Conservation (phyloP, 2,888 invertebrate species). For the Isoperla grammatica region DNA sequence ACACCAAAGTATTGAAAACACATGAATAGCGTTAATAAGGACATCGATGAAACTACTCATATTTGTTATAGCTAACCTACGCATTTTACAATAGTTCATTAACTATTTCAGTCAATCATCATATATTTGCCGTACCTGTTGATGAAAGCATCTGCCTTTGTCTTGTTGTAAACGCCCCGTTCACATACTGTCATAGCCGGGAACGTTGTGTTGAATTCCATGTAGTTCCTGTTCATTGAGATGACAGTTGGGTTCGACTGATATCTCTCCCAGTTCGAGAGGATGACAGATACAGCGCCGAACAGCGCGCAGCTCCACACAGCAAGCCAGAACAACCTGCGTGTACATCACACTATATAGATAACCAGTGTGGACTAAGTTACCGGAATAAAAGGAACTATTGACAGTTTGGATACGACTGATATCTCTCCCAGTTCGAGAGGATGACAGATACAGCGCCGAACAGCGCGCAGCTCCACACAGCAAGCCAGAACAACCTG, state of each 20-base stretch:
- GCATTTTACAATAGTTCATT: no score
- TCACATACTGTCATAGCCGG: constrained; percentile 6
- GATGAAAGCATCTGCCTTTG: neutral
- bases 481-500: constrained; percentile 9
- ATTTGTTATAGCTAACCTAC: no score
- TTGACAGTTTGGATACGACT: no score
- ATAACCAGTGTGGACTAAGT: no score
- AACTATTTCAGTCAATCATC: no score
- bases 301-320: neutral
- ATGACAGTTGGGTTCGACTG: constrained; percentile 17
- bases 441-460: neutral
- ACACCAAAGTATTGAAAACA: no score
- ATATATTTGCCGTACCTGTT: constrained; percentile 10
- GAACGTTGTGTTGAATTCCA: constrained; percentile 16
- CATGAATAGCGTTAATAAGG: no score
- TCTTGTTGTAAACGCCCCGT: neutral
- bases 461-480: neutral
- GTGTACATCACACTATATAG: neutral
- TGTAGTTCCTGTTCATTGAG: constrained; percentile 14
- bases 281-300: neutral
- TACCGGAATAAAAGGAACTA: no score
- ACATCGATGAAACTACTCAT: no score
- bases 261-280: constrained; percentile 1
- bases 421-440: neutral
- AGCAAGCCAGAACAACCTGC: constrained; percentile 10